Base-by-base conservation (phyloP, 2,797 vertebrate species). In the Neoniphon sammara region DNA sequence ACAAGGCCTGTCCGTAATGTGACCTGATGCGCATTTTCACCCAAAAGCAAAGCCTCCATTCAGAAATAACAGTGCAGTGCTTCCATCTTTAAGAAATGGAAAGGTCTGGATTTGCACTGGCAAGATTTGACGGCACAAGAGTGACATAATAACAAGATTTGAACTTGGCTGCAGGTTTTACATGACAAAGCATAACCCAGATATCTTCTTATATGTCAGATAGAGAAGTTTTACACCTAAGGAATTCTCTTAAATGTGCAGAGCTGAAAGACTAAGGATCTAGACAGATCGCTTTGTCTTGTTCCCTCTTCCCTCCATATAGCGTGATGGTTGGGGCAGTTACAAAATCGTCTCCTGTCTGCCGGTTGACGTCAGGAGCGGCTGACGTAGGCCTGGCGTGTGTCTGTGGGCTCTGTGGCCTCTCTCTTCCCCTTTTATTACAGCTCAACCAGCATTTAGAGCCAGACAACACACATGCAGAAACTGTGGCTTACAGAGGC, bases 401-500 rank as follows among this genome's bases (percentile, higher is more conserved):
- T 85, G 86, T 82, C 84, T 87, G 78, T 17, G 75, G 78, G 63
- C 49, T 81, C 80, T 82, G 84, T 27, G 78, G 87, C 49, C 85
- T 85, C 83, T 84, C 89, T 87, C 89, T 92, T 91, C 91, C 91
- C 86, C 87, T 90, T 92, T 91, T 74, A 66, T 76, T 67, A 70
- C 42, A 65, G 83, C 86, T 84, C 87, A 83, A 36, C 73, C 63
- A 82, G 88, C 83, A 77, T 58, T 84, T 71, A 46, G 70, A 79
- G 34, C 39, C 75, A 70, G 70, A 72, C 63, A 50, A 60, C 73
- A 75, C 82, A 72, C 55, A 63, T 27, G 73, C 25, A 66, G 77
- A 77, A 80, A 81, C 68, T 6, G 27, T 7, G 42, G 2, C 44
- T 53, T 14, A 23, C 70, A 57, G 31, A 15, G 9, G 23, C 10